Conservation (phyloP, 2,888 invertebrate species). For the Sericinus montela region DNA sequence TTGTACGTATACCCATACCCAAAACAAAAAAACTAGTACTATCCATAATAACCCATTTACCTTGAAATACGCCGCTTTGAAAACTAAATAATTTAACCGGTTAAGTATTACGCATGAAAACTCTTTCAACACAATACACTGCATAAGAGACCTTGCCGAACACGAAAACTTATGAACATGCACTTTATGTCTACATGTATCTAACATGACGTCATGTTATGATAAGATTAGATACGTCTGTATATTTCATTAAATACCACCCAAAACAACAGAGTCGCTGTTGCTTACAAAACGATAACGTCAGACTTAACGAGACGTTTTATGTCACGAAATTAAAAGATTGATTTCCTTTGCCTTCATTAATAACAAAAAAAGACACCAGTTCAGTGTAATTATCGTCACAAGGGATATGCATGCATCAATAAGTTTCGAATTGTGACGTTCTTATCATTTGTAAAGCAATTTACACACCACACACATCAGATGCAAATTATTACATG, state of each 20-base stretch:
- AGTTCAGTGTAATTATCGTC: slow-evolving; percentile 2
- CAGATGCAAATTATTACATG: slow-evolving; percentile 1
- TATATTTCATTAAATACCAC: slow-evolving; percentile 11
- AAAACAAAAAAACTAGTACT: not conserved
- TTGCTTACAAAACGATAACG: slow-evolving; percentile 7
- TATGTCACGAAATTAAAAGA: slow-evolving; percentile 2
- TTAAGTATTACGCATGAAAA: slow-evolving; percentile 15
- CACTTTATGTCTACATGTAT: slow-evolving; percentile 27
- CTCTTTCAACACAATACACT: slow-evolving; percentile 9
- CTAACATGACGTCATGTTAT: slow-evolving; percentile 50
- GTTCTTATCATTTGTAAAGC: slow-evolving; percentile 5
- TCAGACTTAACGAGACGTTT: not conserved
- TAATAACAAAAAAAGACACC: not conserved
- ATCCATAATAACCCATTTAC: slow-evolving; percentile 19
- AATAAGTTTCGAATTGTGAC: slow-evolving; percentile 5
- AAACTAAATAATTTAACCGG: slow-evolving; percentile 15
- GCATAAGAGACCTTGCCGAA: not conserved
- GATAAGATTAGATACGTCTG: slow-evolving; percentile 60
- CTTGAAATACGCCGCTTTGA: slow-evolving; percentile 13
- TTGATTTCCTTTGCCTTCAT: slow-evolving; percentile 2
- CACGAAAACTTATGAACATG: slow-evolving; percentile 8
- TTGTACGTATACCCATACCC: not conserved
- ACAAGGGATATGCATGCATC: not conserved
- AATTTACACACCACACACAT: slow-evolving; percentile 5
- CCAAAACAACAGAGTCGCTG: not conserved